Conservation (phyloP, 2,888 invertebrate species). For the Ectemnius continuus region DNA sequence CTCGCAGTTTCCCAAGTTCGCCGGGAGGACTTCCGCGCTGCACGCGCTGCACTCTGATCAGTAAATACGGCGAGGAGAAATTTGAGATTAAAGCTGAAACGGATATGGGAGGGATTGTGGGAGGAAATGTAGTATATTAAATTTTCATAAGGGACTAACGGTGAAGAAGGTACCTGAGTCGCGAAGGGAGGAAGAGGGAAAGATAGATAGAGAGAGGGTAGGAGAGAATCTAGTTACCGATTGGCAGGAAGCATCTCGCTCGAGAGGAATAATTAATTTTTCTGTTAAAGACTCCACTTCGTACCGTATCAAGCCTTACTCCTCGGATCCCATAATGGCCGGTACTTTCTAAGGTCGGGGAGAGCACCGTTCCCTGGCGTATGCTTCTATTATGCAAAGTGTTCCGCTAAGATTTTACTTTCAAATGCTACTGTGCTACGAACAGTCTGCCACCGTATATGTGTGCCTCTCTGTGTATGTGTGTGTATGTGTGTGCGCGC, state of each 20-base stretch:
- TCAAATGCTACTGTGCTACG: not conserved
- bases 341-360: not conserved
- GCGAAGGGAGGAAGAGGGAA: not conserved
- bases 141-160: too few relatives aligned
- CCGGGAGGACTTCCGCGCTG: too few relatives aligned
- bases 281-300: not conserved
- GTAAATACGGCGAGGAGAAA: too few relatives aligned
- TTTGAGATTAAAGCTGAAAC: too few relatives aligned
- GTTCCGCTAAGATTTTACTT: conserved; percentile 6
- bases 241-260: not conserved
- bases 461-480: too few relatives aligned
- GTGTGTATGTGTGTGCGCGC: too few relatives aligned
- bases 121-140: too few relatives aligned
- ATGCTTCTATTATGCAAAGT: conserved; percentile 2
- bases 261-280: conserved; percentile 3
- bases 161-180: not conserved
- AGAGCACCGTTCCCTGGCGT: not conserved
- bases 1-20: too few relatives aligned
- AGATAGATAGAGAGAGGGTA: not conserved
- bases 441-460: too few relatives aligned
- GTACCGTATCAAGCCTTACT: not conserved
- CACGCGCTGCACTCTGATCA: too few relatives aligned
- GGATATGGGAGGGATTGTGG: too few relatives aligned
- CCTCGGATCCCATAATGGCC: not conserved
- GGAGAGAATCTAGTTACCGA: not conserved